Conservation (phyloP, 2,113 vertebrate genomes). For the Manacus vitellinus region DNA sequence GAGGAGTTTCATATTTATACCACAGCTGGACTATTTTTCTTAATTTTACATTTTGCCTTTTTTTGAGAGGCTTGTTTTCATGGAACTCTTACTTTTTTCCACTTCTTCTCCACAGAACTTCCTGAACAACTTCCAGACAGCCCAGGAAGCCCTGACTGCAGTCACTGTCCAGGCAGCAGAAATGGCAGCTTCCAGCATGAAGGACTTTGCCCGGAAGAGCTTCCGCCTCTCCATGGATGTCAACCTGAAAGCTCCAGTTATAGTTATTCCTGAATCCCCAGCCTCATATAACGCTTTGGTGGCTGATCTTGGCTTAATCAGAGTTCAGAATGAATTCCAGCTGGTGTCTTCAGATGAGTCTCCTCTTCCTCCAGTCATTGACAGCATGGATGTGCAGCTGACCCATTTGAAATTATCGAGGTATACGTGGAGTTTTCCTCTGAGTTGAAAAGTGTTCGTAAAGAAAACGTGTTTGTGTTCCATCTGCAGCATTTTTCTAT, state of each 20-base stretch:
- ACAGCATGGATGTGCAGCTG: slow-evolving; percentile 86
- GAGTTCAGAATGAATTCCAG: slow-evolving; percentile 81
- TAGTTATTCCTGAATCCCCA: slow-evolving; percentile 84
- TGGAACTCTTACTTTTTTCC: neutral
- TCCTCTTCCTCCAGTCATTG: slow-evolving; percentile 85
- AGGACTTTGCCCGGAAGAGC: slow-evolving; percentile 85
- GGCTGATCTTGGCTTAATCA: slow-evolving; percentile 86
- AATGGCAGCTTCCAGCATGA: slow-evolving; percentile 86
- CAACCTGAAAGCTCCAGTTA: slow-evolving; percentile 85
- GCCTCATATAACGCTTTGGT: slow-evolving; percentile 78
- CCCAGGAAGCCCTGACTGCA: slow-evolving; percentile 85
- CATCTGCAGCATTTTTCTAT: neutral
- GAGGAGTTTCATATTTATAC: neutral
- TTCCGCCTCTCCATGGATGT: slow-evolving; percentile 85
- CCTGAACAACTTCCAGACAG: slow-evolving; percentile 87
- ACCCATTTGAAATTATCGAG: slow-evolving; percentile 90
- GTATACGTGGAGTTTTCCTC: slow-evolving; percentile 51
- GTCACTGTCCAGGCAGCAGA: slow-evolving; percentile 92
- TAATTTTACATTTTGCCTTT: neutral
- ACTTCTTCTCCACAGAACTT: slow-evolving; percentile 80
- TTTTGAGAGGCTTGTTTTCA: neutral
- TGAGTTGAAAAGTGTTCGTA: neutral
- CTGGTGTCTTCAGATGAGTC: slow-evolving; percentile 70
- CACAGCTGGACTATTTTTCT: neutral
- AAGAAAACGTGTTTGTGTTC: accelerated